phyloP scores from a whole-genome alignment of 2,113 vertebrate genomes.

The Acrocephalus arundinaceus region DNA sequence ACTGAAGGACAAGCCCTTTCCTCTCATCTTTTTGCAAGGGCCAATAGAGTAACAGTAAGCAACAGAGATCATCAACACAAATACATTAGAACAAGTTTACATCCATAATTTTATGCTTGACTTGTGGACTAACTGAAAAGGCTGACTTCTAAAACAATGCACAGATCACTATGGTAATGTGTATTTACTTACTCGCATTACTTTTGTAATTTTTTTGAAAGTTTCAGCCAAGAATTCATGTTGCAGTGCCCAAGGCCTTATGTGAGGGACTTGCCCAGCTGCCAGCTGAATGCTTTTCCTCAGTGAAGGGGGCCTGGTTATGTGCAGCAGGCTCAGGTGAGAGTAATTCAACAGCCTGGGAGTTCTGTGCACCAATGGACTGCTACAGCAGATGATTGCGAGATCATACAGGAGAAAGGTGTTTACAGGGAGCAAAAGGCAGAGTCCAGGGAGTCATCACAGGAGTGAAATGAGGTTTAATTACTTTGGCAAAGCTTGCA shows the following conservation, averaged over 20 bases:
- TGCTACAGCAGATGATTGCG: fast-evolving
- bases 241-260: background rate
- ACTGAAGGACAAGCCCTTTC: background rate
- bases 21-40: background rate
- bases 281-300: background rate
- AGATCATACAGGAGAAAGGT: background rate
- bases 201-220: background rate
- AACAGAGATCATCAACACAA: background rate
- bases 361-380: background rate
- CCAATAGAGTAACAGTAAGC: background rate
- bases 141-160: background rate
- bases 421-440: background rate
- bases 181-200: background rate
- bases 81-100: background rate
- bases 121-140: background rate
- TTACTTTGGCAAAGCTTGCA: background rate
- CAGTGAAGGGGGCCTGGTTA: background rate
- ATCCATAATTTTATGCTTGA: background rate
- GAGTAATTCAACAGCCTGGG: background rate
- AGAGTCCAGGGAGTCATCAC: background rate
- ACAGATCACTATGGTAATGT: background rate
- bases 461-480: background rate
- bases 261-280: background rate
- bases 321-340: background rate
- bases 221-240: background rate